Evolutionary conservation across 2,888 invertebrate genomes (phyloP).

Genomic region (Aelia acuminata): DNA sequence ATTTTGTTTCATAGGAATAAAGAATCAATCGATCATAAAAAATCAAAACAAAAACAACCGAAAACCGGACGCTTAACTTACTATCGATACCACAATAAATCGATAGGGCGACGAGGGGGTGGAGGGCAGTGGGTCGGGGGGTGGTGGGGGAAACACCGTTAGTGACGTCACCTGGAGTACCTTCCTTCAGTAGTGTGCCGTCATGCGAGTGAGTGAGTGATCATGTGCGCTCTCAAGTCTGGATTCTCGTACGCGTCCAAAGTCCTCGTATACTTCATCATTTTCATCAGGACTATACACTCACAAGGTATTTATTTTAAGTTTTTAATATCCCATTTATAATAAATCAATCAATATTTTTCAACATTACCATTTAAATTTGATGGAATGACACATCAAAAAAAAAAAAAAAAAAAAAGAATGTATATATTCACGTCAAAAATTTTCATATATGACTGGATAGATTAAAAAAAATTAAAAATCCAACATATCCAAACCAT

Average conservation of each 20-base stretch:
- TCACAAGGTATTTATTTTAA: slow-evolving; percentile 2
- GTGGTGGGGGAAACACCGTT: slow-evolving; percentile 8
- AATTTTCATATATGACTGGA: not conserved
- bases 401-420: not conserved
- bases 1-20: too few species aligned
- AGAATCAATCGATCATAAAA: too few species aligned
- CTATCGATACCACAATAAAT: not conserved
- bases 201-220: slow-evolving; percentile 50
- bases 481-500: not conserved
- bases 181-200: slow-evolving; percentile 43
- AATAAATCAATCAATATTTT: too few species aligned
- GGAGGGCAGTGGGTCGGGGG: slow-evolving; percentile 46
- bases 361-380: not conserved
- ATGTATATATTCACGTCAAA: not conserved
- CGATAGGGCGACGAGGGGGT: slow-evolving; percentile 6
- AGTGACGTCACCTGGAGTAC: not conserved
- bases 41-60: not conserved
- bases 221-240: slow-evolving; percentile 37
- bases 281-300: slow-evolving; percentile 38
- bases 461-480: not conserved
- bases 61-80: not conserved
- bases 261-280: not conserved
- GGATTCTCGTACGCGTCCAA: not conserved
- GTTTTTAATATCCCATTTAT: too few species aligned
- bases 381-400: not conserved